Evolutionary conservation across 2,888 invertebrate species (phyloP), one percentile per base, ranked within the genome.

Genomic region (Omphaloscelis lunosa): DNA sequence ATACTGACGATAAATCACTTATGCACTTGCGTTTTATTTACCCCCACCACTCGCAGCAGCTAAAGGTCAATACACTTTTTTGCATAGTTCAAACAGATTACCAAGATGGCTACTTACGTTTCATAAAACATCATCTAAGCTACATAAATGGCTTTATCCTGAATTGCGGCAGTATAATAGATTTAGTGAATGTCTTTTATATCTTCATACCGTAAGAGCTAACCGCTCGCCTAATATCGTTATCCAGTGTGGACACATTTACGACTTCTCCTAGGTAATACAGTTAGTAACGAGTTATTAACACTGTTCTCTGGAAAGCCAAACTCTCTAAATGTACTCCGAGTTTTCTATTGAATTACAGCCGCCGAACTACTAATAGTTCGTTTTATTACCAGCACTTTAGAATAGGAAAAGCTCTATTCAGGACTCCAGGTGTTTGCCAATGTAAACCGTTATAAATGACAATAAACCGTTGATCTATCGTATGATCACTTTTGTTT

Each of bases 1-100:
- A 67, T 75, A 90, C 87, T 91, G 87, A 83, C 86, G 71, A 92
- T 94, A 93, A 92, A 91, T 92, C 89, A 90, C 79, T 71, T 86
- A 82, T 86, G 85, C 86, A 84, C 88, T 84, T 85, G 75, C 80
- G 73, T 90, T 91, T 91, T 90, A 85, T 90, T 83, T 86, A 72
- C 75, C 86, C 86, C 88, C 86, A 83, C 85, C 75, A 77, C 63
- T 71, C 27, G 45, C 69, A n/a, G 34, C 29, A 51, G 51, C n/a
- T 53, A 63, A 65, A 12, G 29, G 53, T 75, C 67, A 72, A 69
- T 15, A 48, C n/a, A 39, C 8, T 84, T 66, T n/a, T 82, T 67
- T 48, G 39, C 56, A 20, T 45, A 59, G 20, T 53, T 59, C 41
- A 51, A 45, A 3, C 23, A n/a, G 27, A 48, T n/a, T 41, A 66